A percentile compares a stretch with the other conserved stretches of the same genome.
Conservation (phyloP, 2,888 invertebrate species). For the Crocallis elinguaria region DNA sequence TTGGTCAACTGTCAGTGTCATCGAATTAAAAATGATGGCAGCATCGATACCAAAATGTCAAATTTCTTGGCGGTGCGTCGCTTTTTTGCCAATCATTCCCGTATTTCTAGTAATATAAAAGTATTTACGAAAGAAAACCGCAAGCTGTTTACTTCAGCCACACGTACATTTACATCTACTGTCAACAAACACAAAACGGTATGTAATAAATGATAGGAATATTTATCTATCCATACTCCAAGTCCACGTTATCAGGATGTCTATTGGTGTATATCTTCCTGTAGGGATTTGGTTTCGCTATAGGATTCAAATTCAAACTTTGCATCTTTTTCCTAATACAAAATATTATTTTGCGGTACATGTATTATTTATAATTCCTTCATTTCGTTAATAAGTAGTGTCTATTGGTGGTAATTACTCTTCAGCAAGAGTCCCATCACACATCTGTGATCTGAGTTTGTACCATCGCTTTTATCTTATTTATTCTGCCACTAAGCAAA, state of each 20-base stretch:
- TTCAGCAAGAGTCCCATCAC: too few relatives aligned
- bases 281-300: neutral
- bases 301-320: neutral
- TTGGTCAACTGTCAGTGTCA: neutral
- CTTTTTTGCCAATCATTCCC: slow-evolving; percentile 79
- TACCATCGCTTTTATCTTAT: too few relatives aligned
- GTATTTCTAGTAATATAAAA: slow-evolving; percentile 65
- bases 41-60: slow-evolving; percentile 62
- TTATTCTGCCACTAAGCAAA: too few relatives aligned
- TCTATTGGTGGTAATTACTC: too few relatives aligned
- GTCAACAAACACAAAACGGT: slow-evolving; percentile 43
- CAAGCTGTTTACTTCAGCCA: slow-evolving; percentile 38
- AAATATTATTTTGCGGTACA: too few relatives aligned
- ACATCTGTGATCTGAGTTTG: too few relatives aligned
- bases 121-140: slow-evolving; percentile 55
- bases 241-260: slow-evolving; percentile 3
- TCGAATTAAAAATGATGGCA: slow-evolving; percentile 30
- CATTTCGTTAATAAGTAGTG: too few relatives aligned
- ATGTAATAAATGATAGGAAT: slow-evolving; percentile 36
- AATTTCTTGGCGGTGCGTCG: slow-evolving; percentile 72
- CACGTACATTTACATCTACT: slow-evolving; percentile 30
- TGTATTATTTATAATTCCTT: too few relatives aligned
- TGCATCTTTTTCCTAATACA: too few relatives aligned
- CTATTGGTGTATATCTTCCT: slow-evolving; percentile 4
- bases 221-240: slow-evolving; percentile 5